These are phyloP conservation scores for Podarcis muralis DNA, from an alignment of 2,113 vertebrate species.

Conservation along the genomic window DNA sequence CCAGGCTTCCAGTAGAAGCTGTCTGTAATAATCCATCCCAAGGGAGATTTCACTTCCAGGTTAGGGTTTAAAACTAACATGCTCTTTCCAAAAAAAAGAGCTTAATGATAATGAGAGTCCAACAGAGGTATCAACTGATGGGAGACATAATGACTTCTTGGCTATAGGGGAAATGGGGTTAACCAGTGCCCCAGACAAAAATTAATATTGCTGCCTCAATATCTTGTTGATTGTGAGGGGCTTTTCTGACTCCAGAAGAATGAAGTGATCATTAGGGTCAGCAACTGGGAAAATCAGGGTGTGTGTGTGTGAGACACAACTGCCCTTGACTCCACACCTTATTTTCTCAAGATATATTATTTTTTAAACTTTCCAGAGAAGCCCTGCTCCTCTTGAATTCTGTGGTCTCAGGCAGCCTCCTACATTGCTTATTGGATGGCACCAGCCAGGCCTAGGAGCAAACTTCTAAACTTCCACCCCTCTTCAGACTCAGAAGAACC, in stretches of 20 bases:
- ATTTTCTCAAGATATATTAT: neutral
- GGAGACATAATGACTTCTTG: neutral
- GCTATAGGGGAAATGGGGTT: neutral
- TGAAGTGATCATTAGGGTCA: neutral
- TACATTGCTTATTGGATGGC: neutral
- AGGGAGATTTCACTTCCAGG: neutral
- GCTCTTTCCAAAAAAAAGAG: neutral
- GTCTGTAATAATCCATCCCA: neutral
- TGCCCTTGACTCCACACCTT: no score
- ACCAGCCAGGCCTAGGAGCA: neutral
- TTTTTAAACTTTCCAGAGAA: neutral
- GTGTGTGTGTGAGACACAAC: neutral
- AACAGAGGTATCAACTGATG: neutral
- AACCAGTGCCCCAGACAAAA: neutral
- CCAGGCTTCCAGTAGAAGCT: neutral
- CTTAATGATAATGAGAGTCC: neutral
- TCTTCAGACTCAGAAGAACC: neutral
- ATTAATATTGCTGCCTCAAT: neutral
- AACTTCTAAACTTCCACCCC: no score
- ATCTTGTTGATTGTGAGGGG: neutral
- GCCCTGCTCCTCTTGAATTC: neutral
- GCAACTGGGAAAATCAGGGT: neutral
- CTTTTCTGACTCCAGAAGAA: neutral
- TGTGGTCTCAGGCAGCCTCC: neutral
- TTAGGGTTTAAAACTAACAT: neutral